Percentiles rank a stretch among this genome's conserved stretches.
Evolutionary conservation across 1,140 invertebrate genomes (phyloP).

Genomic region (Ruditapes philippinarum): DNA sequence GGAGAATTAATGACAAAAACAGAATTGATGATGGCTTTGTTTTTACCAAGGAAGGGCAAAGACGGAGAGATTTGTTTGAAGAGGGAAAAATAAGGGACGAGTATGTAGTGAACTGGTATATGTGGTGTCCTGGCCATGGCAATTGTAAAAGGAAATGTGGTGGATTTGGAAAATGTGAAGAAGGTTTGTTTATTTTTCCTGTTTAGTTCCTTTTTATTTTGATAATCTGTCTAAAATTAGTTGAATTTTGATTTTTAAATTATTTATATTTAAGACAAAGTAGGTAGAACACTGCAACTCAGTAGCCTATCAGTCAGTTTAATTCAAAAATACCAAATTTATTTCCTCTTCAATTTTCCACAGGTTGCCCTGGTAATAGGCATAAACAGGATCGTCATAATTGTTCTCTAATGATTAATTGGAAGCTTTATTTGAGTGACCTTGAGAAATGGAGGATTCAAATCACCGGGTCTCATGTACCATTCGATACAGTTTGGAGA

Average conservation of each 20-base stretch:
- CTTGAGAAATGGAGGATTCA: constrained; percentile 81
- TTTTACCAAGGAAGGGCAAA: constrained; percentile 76
- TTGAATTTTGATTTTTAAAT: too few species aligned
- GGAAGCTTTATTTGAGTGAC: constrained; percentile 81
- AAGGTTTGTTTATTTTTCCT: constrained; percentile 71
- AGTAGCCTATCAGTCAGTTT: too few species aligned
- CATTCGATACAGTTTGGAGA: constrained; percentile 70
- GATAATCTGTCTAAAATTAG: too few species aligned
- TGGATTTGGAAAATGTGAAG: constrained; percentile 77
- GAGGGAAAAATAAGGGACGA: constrained; percentile 72
- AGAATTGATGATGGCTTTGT: constrained; percentile 82
- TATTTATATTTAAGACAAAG: too few species aligned
- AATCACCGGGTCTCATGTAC: constrained; percentile 78
- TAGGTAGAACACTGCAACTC: too few species aligned
- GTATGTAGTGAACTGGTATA: constrained; percentile 83
- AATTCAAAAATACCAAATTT: too few species aligned
- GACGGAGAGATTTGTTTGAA: constrained; percentile 70
- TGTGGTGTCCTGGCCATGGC: constrained; percentile 83
- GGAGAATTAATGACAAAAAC: constrained; percentile 76
- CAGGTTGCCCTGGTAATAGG: constrained; percentile 78
- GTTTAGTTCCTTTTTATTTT: too few species aligned
- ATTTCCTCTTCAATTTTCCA: too few species aligned
- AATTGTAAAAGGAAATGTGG: constrained; percentile 82
- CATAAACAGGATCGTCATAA: constrained; percentile 84
- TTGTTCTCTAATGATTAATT: constrained; percentile 79